A percentile compares a stretch with the other conserved stretches of the same genome.
Conservation (phyloP, 2,113 vertebrate species). For the Notechis scutatus region DNA sequence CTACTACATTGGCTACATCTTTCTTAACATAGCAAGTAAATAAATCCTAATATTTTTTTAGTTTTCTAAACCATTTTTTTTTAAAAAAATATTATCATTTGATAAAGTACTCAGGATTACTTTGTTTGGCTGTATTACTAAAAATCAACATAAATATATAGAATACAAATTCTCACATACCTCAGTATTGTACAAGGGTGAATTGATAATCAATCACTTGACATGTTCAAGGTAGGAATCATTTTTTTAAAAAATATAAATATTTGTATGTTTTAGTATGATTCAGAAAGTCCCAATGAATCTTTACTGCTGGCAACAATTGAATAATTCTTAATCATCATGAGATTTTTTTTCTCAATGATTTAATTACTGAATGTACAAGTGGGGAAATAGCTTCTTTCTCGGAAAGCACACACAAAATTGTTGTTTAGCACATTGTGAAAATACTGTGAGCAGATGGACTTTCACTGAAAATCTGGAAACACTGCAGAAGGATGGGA, state of each 20-base stretch:
- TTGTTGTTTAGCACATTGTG: fast-evolving
- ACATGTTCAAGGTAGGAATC: not conserved
- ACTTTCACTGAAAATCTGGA: not conserved
- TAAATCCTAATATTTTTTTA: not conserved
- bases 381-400: not conserved
- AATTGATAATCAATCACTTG: not conserved
- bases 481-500: fast-evolving
- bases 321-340: not conserved
- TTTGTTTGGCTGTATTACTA: not conserved
- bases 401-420: not conserved
- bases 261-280: not conserved
- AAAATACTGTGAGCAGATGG: not conserved
- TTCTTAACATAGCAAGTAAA: not conserved
- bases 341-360: not conserved
- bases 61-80: not conserved
- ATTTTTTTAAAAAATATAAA: not conserved
- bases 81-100: not conserved
- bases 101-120: not conserved
- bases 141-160: not conserved
- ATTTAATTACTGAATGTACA: not conserved
- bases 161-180: not conserved
- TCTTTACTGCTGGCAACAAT: slow-evolving; percentile 8
- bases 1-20: not conserved
- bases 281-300: slow-evolving; percentile 1
- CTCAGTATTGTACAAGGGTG: not conserved